Evolutionary conservation across 2,797 vertebrate species (phyloP), one percentile per base, ranked within the genome.

Genomic region (Schizopygopsis malacanthus): DNA sequence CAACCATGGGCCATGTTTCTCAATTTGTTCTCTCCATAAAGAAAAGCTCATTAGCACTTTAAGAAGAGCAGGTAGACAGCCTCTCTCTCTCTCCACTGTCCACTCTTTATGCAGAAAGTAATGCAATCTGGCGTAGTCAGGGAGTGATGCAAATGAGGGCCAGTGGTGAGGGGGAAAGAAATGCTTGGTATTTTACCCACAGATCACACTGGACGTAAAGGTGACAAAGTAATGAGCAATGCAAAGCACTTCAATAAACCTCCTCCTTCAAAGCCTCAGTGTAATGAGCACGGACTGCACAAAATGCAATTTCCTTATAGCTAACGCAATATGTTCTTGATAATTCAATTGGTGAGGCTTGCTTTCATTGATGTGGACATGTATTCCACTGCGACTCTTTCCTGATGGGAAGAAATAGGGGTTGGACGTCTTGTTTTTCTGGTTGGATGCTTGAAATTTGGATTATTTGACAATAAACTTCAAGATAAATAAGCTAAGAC

Each of bases 1-100:
- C 92, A 93, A 93, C 94, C 91, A 93, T 89, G 89, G 93, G 93
- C 93, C 92, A 89, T 93, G 93, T 92, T 94, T 95, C 94, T 95
- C 94, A 94, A 93, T 95, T 94, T 93, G 92, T 91, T 89, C 88
- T 91, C 92, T 89, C 92, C 90, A 93, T 92, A 95, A 93, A 93
- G 94, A 92, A 93, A 87, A 91, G 89, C 89, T 91, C 91, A 94
- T 94, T 95, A 92, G 90, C 73, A 92, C 86, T 92, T 92, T 91
- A 87, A 88, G 84, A 89, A 84, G 63, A 85, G 71, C 54, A 86
- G 88, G 72, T 54, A 75, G 77, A 85, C 79, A 54, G 43, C 67
- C 52, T 71, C 72, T 13, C 79, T 87, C 83, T 87, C 83, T 87
- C 84, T 76, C 75, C 45, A 41, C 79, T 83, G 61, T 76, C 84